Conservation (phyloP, 2,797 vertebrate genomes). For the Aulostomus chinensis region DNA sequence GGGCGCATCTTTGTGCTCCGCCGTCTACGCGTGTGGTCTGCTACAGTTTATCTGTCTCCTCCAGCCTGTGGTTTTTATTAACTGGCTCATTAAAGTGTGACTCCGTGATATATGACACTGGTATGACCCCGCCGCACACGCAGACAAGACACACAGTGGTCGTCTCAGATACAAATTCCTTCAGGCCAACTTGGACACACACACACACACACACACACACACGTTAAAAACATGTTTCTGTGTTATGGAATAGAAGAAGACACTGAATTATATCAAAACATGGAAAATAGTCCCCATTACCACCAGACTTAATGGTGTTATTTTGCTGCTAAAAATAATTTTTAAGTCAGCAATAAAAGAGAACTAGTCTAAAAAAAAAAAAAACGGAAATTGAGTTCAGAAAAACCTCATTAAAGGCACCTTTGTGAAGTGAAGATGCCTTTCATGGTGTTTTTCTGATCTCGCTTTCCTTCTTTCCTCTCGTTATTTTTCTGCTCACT, state of each 20-base stretch:
- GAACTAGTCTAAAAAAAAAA: no score
- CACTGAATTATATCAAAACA: no score
- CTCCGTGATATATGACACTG: constrained; percentile 65
- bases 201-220: constrained; percentile 7
- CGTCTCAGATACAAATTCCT: constrained; percentile 24
- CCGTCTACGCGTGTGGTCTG: constrained; percentile 52
- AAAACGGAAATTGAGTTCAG: no score
- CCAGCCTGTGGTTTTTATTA: constrained; percentile 66
- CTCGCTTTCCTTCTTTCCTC: no score
- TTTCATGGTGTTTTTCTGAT: no score
- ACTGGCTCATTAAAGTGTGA: constrained; percentile 59
- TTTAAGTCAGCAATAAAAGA: no score
- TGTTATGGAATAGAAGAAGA: constrained; percentile 1
- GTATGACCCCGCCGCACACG: constrained; percentile 16
- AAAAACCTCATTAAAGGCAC: no score
- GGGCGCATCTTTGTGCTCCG: neutral
- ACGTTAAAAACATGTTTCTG: constrained; percentile 34
- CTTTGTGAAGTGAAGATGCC: no score
- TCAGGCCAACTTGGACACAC: constrained; percentile 8
- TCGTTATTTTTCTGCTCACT: no score
- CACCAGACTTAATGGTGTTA: no score
- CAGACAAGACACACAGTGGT: neutral
- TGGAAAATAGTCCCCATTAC: no score
- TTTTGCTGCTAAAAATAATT: no score
- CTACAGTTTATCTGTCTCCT: constrained; percentile 53